These are phyloP conservation scores for Xyrauchen texanus DNA, from an alignment of 2,113 vertebrate genomes.

Conservation along the genomic window DNA sequence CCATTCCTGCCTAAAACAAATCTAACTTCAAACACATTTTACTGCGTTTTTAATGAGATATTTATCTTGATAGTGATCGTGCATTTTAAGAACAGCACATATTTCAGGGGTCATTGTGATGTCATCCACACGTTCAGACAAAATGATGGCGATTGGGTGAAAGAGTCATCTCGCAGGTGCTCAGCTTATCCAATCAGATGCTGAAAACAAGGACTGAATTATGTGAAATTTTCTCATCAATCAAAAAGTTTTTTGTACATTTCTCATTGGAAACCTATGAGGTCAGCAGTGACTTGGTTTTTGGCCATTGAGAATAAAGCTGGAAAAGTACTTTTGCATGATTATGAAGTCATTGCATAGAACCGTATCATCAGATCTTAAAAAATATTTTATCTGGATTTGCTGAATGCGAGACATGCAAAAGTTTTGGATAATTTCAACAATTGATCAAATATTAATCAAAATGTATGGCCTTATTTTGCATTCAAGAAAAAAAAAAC, in stretches of 20 bases:
- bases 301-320: constrained; percentile 1
- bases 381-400: constrained; percentile 12
- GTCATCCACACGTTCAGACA: not conserved
- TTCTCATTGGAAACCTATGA: constrained; percentile 11
- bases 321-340: constrained; percentile 29
- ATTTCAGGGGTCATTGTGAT: constrained; percentile 40
- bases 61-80: constrained; percentile 48
- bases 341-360: constrained; percentile 36
- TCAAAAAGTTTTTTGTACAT: constrained; percentile 19
- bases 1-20: constrained; percentile 3
- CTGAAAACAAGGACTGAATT: not conserved
- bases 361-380: constrained; percentile 30
- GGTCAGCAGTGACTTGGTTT: constrained; percentile 9
- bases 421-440: constrained; percentile 19
- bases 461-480: not conserved
- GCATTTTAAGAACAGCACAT: constrained; percentile 38
- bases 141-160: constrained; percentile 39
- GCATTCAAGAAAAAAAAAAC: not conserved
- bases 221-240: constrained; percentile 14
- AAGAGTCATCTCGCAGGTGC: constrained; percentile 42
- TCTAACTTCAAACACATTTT: constrained; percentile 49
- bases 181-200: constrained; percentile 29
- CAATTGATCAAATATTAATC: constrained; percentile 38
- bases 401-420: constrained; percentile 7
- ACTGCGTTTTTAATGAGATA: constrained; percentile 46